Conservation (phyloP, 2,888 invertebrate species). For the Caenorhabditis sp. region DNA sequence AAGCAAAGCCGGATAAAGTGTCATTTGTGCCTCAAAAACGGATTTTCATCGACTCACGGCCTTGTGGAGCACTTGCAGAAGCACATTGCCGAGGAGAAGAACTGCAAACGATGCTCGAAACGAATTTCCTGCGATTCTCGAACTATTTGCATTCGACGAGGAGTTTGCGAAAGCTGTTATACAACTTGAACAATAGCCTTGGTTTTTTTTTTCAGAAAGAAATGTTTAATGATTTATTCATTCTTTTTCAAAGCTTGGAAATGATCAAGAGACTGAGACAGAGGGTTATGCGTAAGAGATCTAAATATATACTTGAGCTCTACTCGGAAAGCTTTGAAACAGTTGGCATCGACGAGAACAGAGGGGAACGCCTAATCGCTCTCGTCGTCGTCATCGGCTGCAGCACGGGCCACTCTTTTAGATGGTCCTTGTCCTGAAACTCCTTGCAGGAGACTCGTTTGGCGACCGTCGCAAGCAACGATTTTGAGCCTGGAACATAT, state of each 20-base stretch:
- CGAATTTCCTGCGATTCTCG: conserved; percentile 86
- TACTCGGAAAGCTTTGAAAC: too few species aligned
- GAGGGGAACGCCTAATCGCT: conserved; percentile 39
- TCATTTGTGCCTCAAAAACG: conserved; percentile 46
- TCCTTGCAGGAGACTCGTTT: conserved; percentile 35
- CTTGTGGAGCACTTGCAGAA: conserved; percentile 55
- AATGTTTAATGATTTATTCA: too few species aligned
- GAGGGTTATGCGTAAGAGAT: too few species aligned
- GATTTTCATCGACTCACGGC: conserved; percentile 22
- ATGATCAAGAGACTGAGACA: too few species aligned
- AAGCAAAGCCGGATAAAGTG: conserved; percentile 32
- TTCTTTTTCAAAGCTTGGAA: not conserved
- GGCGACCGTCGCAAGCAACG: conserved; percentile 92
- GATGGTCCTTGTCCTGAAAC: conserved; percentile 31
- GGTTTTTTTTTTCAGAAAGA: too few species aligned
- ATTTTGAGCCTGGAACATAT: conserved; percentile 87
- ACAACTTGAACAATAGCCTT: not conserved
- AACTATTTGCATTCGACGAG: conserved; percentile 16
- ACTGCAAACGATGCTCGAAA: conserved; percentile 82
- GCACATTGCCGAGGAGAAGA: conserved; percentile 41
- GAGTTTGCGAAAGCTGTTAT: conserved; percentile 30
- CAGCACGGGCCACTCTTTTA: conserved; percentile 27
- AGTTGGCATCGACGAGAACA: too few species aligned
- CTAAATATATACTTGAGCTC: too few species aligned
- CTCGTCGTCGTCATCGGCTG: conserved; percentile 22